Evolutionary conservation across 2,113 vertebrate genomes (phyloP), one percentile per base, ranked within the genome.

Genomic region (Passer montanus): DNA sequence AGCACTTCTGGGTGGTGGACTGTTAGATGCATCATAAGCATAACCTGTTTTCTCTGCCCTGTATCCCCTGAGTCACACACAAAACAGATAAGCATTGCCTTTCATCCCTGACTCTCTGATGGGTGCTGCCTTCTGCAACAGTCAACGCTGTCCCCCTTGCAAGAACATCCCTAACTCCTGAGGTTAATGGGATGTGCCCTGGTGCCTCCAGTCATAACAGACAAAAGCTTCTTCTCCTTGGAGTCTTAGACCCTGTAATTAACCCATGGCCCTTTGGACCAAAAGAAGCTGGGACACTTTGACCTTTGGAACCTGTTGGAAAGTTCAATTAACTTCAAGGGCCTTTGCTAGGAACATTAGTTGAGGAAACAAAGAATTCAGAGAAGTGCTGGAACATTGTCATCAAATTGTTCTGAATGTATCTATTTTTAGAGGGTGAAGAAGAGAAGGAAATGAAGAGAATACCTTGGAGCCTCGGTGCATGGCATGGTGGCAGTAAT

Each of bases 341-440:
- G 30, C 37, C 66, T 92, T 94, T 94, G 79, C 56, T 84, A 41
- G 47, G 44, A 94, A 64, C 9, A 0, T 47, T 44, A 30, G 44
- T 28, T 87, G 66, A 90, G 49, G 69, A 94, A 93, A 94, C 44
- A 93, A 93, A 96, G 44, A 82, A 84, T 69, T 89, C 41, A 72
- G 83, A 89, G 73, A 87, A 91, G 46, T 9, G 56, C 67, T 93
- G 85, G 59, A 94, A 93, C 58, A 72, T 16, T 90, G 80, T 76
- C 64, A 96, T 89, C 64, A 78, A 84, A 89, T 90, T 80, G 85
- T 96, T 96, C 93, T 53, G 47, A 92, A 81, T 3, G 1, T 72
- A 78, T 66, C 92, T 96, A 96, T 96, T 96, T 96, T 96, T 94
- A 92, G 92, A 92, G 21, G 44, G 64, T 77, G 59, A 80, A 89